A percentile compares a stretch with the other conserved stretches of the same genome.
Conservation (phyloP, 1,140 invertebrate genomes). For the Papilio glaucus region DNA sequence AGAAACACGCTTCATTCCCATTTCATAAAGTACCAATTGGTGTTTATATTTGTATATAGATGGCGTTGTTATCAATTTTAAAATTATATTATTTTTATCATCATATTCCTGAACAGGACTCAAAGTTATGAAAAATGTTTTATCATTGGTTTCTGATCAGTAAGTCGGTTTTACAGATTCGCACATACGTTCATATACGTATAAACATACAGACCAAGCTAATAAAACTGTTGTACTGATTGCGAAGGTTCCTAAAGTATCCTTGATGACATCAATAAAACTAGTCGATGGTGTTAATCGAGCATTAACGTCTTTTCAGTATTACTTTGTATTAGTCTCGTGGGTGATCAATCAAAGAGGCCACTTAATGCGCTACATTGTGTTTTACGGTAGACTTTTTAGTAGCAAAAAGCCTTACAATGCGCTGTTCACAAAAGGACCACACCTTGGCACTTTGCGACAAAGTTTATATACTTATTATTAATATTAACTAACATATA, state of each 20-base stretch:
- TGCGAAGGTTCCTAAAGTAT: not conserved
- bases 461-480: not conserved
- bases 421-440: not conserved
- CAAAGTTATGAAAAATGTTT: no score
- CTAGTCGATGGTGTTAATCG: not conserved
- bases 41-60: no score
- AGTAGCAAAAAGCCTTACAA: not conserved
- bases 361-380: not conserved
- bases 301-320: not conserved
- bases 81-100: no score
- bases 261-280: not conserved
- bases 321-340: not conserved
- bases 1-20: no score
- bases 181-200: no score
- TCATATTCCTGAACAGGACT: no score
- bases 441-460: not conserved
- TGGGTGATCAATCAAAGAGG: slow-evolving; percentile 1
- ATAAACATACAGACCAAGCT: no score
- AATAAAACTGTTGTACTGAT: no score
- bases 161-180: no score
- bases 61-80: no score
- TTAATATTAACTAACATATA: not conserved
- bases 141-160: no score
- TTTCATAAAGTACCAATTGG: no score
- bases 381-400: slow-evolving; percentile 12